These are phyloP conservation scores for Procavia capensis DNA, from an alignment of 2,113 vertebrate genomes.

Conservation along the genomic window DNA sequence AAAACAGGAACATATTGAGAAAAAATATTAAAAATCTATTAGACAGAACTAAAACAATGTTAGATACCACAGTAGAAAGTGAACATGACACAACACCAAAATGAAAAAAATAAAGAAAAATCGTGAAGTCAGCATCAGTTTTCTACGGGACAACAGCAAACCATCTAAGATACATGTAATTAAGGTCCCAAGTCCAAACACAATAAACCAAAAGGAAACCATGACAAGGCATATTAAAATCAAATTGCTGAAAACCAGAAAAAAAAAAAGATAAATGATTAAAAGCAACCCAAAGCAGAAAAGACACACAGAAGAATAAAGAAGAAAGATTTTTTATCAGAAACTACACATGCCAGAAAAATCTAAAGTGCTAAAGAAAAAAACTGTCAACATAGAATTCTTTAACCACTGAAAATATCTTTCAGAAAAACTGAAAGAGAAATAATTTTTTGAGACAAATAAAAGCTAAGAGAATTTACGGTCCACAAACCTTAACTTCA, in stretches of 20 bases:
- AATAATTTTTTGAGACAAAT: neutral
- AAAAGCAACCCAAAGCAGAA: no score
- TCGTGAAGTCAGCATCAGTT: neutral
- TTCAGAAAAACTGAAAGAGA: neutral
- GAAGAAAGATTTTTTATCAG: neutral
- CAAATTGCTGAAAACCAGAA: no score
- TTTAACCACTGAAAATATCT: neutral
- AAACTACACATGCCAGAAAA: neutral
- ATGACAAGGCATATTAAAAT: neutral
- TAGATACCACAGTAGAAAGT: neutral
- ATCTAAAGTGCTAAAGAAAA: neutral
- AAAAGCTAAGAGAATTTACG: no score
- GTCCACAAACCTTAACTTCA: no score
- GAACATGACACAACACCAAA: neutral
- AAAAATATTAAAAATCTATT: neutral
- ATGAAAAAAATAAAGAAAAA: neutral
- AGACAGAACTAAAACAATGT: neutral
- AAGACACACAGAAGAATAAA: neutral
- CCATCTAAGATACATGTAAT: no score
- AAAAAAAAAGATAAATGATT: no score
- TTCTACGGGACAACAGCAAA: neutral
- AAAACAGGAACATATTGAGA: neutral
- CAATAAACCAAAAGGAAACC: neutral
- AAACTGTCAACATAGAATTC: neutral
- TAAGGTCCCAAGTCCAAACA: neutral